phyloP scores from a whole-genome alignment of 2,113 vertebrate genomes.

The Leucoraja erinaceus region DNA sequence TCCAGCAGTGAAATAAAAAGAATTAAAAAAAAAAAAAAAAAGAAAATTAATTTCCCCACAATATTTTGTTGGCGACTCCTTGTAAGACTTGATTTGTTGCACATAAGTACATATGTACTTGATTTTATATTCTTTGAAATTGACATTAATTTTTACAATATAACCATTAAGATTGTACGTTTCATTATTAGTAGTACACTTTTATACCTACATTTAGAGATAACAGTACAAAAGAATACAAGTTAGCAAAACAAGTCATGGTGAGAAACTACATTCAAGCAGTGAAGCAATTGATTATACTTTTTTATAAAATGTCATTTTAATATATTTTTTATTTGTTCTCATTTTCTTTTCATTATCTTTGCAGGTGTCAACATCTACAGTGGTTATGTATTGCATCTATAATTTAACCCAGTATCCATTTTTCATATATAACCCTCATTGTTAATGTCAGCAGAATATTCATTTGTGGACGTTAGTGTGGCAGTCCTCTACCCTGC shows the following conservation, averaged over 20 bases:
- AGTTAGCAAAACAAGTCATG: neutral
- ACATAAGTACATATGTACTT: neutral
- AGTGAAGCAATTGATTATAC: neutral
- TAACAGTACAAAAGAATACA: neutral
- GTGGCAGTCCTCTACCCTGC: neutral
- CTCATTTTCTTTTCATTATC: neutral
- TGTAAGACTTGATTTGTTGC: neutral
- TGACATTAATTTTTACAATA: neutral
- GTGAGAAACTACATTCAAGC: neutral
- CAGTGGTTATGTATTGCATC: neutral
- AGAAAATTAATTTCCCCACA: neutral
- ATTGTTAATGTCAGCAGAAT: neutral
- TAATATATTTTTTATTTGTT: neutral
- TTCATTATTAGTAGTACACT: neutral
- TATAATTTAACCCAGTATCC: neutral
- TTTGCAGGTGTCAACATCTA: neutral
- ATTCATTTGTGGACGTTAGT: conserved; percentile 14
- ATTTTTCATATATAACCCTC: neutral
- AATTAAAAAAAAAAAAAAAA: neutral
- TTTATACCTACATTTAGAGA: neutral
- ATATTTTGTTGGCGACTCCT: neutral
- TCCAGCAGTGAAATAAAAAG: neutral
- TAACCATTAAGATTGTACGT: neutral
- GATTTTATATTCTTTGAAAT: neutral
- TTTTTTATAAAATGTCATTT: neutral